Evolutionary conservation across 2,797 vertebrate genomes (phyloP).

Genomic region (Rhincodon typus): DNA sequence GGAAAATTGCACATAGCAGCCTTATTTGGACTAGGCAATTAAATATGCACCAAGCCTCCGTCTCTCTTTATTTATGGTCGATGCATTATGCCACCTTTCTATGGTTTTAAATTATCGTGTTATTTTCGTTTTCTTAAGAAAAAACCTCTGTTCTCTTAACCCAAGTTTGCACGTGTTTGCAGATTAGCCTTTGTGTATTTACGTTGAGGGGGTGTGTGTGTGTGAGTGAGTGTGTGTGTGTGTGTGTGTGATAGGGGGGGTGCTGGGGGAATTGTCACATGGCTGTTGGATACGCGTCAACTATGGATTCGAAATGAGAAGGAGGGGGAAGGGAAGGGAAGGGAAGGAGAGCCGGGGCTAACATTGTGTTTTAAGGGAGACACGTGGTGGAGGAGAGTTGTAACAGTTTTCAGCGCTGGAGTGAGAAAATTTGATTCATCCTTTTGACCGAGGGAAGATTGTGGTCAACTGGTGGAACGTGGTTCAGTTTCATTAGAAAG

Average conservation of each 20-base stretch:
- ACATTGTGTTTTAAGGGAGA: slow-evolving; percentile 10
- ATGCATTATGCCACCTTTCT: neutral
- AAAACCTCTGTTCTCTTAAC: neutral
- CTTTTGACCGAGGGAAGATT: neutral
- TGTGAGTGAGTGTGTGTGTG: slow-evolving; percentile 44
- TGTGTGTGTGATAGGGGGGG: slow-evolving; percentile 55
- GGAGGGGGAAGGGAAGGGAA: neutral
- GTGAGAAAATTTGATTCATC: slow-evolving; percentile 31
- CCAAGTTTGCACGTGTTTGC: neutral
- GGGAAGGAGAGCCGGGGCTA: neutral
- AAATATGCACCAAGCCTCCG: neutral
- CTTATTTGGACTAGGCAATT: neutral
- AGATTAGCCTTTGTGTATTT: neutral
- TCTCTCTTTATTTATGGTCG: neutral
- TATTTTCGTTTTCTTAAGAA: neutral
- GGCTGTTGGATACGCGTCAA: slow-evolving; percentile 60
- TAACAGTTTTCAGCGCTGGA: neutral
- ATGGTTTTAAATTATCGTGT: neutral
- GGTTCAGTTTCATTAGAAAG: neutral
- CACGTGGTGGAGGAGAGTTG: slow-evolving; percentile 4
- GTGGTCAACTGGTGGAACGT: neutral
- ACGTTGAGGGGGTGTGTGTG: slow-evolving; percentile 33
- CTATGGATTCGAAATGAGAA: slow-evolving; percentile 48
- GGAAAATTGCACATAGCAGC: neutral
- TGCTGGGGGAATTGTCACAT: slow-evolving; percentile 53